A percentile compares a stretch with the other conserved stretches of the same genome.
Evolutionary conservation across 2,113 vertebrate species (phyloP).

Genomic region (Prionailurus viverrinus): DNA sequence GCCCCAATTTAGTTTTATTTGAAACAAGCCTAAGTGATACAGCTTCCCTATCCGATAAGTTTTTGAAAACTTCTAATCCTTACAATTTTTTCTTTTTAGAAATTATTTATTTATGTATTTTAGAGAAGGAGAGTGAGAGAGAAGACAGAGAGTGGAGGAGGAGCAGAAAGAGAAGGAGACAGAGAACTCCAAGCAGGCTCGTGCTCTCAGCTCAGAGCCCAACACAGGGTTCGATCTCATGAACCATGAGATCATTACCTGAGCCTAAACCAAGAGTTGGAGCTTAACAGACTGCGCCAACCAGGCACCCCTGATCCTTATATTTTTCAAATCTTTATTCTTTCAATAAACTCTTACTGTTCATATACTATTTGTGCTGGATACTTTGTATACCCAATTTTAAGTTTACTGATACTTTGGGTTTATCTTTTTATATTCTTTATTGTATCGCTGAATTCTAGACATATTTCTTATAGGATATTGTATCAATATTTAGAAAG

Average conservation of each 20-base stretch:
- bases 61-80: not conserved
- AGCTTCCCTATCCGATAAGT: not conserved
- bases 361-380: not conserved
- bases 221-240: too few relatives aligned
- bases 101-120: too few relatives aligned
- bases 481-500: slow-evolving; percentile 4
- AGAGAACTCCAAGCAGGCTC: too few relatives aligned
- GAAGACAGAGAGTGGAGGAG: too few relatives aligned
- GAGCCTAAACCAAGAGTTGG: too few relatives aligned
- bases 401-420: not conserved
- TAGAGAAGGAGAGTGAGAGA: too few relatives aligned
- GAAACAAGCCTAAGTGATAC: not conserved
- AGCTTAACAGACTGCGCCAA: too few relatives aligned
- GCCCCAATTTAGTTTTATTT: not conserved
- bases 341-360: not conserved
- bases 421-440: not conserved
- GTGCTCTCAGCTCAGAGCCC: too few relatives aligned
- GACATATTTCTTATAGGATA: not conserved
- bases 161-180: too few relatives aligned
- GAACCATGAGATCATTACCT: too few relatives aligned
- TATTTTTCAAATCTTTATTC: not conserved
- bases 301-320: too few relatives aligned
- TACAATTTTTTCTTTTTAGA: not conserved
- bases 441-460: not conserved
- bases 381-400: not conserved